Percentiles rank a stretch among this genome's conserved stretches.
These are phyloP conservation scores for Nebria ingens DNA, from an alignment of 1,140 invertebrate genomes.

Conservation along the genomic window DNA sequence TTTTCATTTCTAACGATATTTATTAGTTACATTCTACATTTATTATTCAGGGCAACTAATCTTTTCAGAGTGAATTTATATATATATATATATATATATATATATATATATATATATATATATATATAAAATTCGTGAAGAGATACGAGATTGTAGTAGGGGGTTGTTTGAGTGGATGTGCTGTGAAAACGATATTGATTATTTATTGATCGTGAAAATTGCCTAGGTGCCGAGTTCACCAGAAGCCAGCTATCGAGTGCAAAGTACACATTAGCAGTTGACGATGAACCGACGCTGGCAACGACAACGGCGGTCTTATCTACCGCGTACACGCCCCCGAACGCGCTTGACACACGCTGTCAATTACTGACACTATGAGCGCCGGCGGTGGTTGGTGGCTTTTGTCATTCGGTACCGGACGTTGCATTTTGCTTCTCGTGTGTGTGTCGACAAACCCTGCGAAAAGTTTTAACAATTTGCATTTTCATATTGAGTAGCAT, in stretches of 20 bases:
- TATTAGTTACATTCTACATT: too few relatives aligned
- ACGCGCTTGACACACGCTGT: neutral
- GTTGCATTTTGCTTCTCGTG: too few relatives aligned
- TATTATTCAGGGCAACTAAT: too few relatives aligned
- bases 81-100: neutral
- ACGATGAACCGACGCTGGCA: neutral
- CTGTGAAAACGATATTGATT: neutral
- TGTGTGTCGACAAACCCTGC: too few relatives aligned
- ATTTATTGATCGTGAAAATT: neutral
- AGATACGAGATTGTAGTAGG: too few relatives aligned
- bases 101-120: neutral
- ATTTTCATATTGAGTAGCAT: too few relatives aligned
- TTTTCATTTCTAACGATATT: too few relatives aligned
- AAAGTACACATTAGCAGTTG: constrained; percentile 1
- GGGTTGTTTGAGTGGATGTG: neutral
- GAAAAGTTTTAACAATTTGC: too few relatives aligned
- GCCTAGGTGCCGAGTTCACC: neutral
- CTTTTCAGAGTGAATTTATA: too few relatives aligned
- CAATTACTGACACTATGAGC: neutral
- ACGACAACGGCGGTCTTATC: neutral
- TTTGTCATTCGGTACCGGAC: neutral
- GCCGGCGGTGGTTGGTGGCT: too few relatives aligned
- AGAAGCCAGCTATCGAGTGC: neutral
- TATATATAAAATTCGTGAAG: neutral
- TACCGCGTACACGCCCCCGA: neutral